These are phyloP conservation scores for Thalassoma bifasciatum DNA, from an alignment of 2,113 vertebrate species.

Conservation along the genomic window DNA sequence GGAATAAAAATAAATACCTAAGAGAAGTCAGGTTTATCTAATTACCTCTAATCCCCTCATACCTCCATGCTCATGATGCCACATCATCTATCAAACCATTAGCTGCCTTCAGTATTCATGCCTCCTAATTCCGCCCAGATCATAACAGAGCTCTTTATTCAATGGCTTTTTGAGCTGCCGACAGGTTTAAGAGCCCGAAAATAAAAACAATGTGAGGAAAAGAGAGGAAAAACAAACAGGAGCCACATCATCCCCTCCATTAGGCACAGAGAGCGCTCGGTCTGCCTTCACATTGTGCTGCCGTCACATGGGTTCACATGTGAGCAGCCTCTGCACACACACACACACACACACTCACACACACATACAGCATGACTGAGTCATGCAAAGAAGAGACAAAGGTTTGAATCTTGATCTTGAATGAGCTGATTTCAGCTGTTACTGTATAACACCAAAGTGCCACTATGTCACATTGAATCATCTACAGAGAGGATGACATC, in stretches of 20 bases:
- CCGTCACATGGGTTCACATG: constrained; percentile 36
- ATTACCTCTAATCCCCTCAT: constrained; percentile 20
- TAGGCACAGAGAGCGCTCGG: constrained; percentile 6
- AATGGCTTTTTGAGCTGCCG: background rate
- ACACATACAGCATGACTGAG: background rate
- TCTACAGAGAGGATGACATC: too few species aligned
- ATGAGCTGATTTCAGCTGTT: too few species aligned
- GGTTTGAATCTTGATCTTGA: too few species aligned
- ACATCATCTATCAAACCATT: constrained; percentile 17
- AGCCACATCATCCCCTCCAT: constrained; percentile 17
- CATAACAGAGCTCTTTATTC: too few species aligned
- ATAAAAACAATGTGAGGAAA: constrained; percentile 25
- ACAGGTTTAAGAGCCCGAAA: constrained; percentile 13
- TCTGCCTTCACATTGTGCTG: background rate
- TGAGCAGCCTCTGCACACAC: constrained; percentile 9
- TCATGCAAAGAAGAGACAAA: background rate
- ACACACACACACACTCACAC: background rate
- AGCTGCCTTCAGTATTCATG: background rate
- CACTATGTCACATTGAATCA: too few species aligned
- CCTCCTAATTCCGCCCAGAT: background rate
- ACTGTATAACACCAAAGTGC: too few species aligned
- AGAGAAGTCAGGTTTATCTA: constrained; percentile 1
- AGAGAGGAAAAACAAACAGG: constrained; percentile 34
- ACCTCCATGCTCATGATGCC: constrained; percentile 3
- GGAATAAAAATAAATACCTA: too few species aligned